phyloP scores from a whole-genome alignment of 2,113 vertebrate species.

The Halichoerus grypus region DNA sequence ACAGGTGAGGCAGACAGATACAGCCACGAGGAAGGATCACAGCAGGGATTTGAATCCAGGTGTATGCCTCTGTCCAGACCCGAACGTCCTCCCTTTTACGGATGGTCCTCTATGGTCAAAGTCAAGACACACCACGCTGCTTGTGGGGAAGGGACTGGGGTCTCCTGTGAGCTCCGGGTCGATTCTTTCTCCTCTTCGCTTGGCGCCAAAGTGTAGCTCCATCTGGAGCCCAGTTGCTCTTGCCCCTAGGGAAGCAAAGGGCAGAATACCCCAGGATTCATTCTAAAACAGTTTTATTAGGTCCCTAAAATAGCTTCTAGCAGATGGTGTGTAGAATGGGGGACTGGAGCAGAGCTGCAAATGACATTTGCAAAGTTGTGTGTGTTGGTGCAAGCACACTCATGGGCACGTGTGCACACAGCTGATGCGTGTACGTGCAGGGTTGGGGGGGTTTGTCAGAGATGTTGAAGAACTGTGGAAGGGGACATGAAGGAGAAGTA shows the following conservation, averaged over 20 bases:
- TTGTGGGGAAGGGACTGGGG: not conserved
- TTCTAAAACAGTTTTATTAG: conserved; percentile 88
- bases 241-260: conserved; percentile 70
- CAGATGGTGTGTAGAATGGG: conserved; percentile 80
- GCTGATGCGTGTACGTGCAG: not conserved
- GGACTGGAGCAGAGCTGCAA: conserved; percentile 73
- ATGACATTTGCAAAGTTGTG: conserved; percentile 80
- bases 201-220: conserved; percentile 12
- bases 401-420: fast-evolving
- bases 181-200: conserved; percentile 12
- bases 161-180: not conserved
- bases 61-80: not conserved
- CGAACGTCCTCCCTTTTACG: not conserved
- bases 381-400: conserved; percentile 8
- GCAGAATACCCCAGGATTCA: conserved; percentile 75
- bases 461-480: not conserved
- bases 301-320: conserved; percentile 88
- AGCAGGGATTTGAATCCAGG: not conserved
- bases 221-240: conserved; percentile 52
- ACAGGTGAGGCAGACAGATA: not conserved
- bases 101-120: not conserved
- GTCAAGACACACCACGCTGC: not conserved
- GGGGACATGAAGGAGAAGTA: not conserved
- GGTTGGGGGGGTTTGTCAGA: not conserved
- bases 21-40: not conserved